These are phyloP conservation scores for Anguilla megastoma DNA, from an alignment of 2,797 vertebrate species.

Conservation along the genomic window DNA sequence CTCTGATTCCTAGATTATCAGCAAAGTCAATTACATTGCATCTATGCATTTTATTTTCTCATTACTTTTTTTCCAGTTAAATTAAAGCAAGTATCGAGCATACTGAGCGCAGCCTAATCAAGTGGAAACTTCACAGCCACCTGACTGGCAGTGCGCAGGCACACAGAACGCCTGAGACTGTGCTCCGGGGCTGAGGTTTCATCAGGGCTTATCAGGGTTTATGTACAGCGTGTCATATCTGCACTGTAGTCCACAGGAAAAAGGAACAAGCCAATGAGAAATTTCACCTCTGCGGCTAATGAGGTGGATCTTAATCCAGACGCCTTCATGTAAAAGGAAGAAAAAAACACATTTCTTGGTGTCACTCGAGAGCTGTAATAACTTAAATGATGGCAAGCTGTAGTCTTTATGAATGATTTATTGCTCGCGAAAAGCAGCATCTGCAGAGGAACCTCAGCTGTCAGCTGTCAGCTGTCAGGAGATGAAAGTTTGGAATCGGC, in stretches of 20 bases:
- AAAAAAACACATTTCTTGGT: conserved; percentile 40
- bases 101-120: conserved; percentile 72
- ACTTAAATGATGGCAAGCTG: conserved; percentile 52
- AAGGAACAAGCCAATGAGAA: conserved; percentile 46
- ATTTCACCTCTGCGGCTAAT: conserved; percentile 60
- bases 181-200: conserved; percentile 58
- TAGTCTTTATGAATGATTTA: conserved; percentile 69
- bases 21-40: conserved; percentile 76
- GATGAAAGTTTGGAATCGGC: conserved; percentile 65
- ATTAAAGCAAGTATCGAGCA: conserved; percentile 66
- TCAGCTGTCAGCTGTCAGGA: conserved; percentile 69
- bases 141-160: conserved; percentile 69
- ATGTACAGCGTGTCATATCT: conserved; percentile 63
- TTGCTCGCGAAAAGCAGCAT: conserved; percentile 58
- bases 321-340: conserved; percentile 34
- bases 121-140: conserved; percentile 75
- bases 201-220: conserved; percentile 66
- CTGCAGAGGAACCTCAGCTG: conserved; percentile 62
- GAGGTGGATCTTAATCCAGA: conserved; percentile 55
- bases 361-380: conserved; percentile 48
- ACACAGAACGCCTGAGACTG: conserved; percentile 64
- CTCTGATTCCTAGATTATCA: conserved; percentile 69
- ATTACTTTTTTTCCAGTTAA: conserved; percentile 71
- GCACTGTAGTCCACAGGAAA: conserved; percentile 62
- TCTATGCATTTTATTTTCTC: conserved; percentile 77